Evolutionary conservation across 2,888 invertebrate species (phyloP), one percentile per base, ranked within the genome.

Genomic region (Hydroisotoma schaefferi): DNA sequence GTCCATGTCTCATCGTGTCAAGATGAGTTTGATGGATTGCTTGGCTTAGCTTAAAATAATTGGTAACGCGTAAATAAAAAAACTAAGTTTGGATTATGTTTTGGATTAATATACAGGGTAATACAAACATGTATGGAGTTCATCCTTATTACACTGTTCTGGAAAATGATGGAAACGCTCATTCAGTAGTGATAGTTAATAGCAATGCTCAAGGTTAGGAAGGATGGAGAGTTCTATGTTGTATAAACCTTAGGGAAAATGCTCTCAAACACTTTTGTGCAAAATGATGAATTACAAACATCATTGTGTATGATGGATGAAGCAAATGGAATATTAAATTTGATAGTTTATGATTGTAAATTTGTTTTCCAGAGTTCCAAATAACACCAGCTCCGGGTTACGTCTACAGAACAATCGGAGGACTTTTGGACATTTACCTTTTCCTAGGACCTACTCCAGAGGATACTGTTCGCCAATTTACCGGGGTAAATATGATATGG

Each of bases 151-250:
- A 88, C 76, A 76, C 89, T 74, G 81, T 83, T 0, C 77, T 90
- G 70, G 90, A 90, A 75, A 79, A 83, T 26, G 81, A 82, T 57
- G 85, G 85, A n/a, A 82, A 82, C 28, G 83, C 84, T 63, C 86
- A 87, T 75, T 90, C 90, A 12, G 85, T 90, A 26, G 81, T 89
- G 38, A 81, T 91, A 6, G 80, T 88, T 20, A 92, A 91, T 76
- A 87, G 88, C 73, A 90, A 92, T 76, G 88, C 90, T 44, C 88
- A 90, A 86, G 89, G 89, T 88, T 80, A 75, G 77, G 27, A 23
- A 3, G 12, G 25, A 25, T 23, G 25, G 5, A 8, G 15, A 18
- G 46, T 46, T 5, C 23, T 22, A 6, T 46, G 46, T 15, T 46
- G 5, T 23, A 18, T 4, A 8, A 25, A 23, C 23, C 25, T 25